Evolutionary conservation across 2,113 vertebrate genomes (phyloP).

Genomic region (Poeciliopsis retropinna): DNA sequence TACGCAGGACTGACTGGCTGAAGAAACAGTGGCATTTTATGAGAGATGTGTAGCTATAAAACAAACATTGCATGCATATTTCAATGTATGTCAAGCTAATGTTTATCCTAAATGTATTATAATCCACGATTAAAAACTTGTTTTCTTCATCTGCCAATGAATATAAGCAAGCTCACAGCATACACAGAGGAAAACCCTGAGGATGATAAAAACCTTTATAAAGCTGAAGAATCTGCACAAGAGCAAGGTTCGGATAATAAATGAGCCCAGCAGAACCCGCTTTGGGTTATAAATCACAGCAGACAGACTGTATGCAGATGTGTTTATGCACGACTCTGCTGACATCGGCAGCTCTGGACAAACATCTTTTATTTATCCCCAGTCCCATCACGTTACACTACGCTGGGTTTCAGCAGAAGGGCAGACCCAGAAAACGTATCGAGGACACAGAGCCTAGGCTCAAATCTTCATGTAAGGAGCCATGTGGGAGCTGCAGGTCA

Average conservation of each 20-base stretch:
- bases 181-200: conserved; percentile 4
- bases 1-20: not conserved
- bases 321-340: conserved; percentile 50
- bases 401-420: conserved; percentile 12
- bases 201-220: conserved; percentile 16
- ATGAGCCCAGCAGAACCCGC: conserved; percentile 43
- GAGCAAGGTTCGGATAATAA: conserved; percentile 34
- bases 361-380: conserved; percentile 59
- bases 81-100: not conserved
- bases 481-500: conserved; percentile 26
- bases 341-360: conserved; percentile 59
- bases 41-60: not conserved
- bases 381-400: conserved; percentile 7
- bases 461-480: not conserved
- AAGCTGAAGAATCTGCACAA: conserved; percentile 18
- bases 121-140: not conserved
- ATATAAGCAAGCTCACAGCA: conserved; percentile 1
- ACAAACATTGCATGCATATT: not conserved
- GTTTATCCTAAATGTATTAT: not conserved
- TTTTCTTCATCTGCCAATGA: not conserved
- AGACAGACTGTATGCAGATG: conserved; percentile 62
- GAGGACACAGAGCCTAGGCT: conserved; percentile 13
- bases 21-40: not conserved
- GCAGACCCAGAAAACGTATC: not conserved
- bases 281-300: conserved; percentile 60